Percentiles rank a stretch among this genome's conserved stretches.
Conservation (phyloP, 1,140 invertebrate species). For the Leptopilina boulardi region DNA sequence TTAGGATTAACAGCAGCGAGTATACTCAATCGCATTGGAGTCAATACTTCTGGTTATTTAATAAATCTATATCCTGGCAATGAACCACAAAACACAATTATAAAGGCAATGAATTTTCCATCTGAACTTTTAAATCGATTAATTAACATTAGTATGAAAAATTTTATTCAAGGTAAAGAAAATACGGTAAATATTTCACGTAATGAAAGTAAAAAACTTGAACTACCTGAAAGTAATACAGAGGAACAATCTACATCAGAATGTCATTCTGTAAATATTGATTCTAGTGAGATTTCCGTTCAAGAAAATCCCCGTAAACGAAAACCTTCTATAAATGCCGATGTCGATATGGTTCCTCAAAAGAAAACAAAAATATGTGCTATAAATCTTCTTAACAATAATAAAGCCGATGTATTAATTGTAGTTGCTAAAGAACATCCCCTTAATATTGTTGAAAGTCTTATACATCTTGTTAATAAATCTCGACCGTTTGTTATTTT, state of each 20-base stretch:
- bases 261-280: background rate
- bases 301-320: conserved; percentile 52
- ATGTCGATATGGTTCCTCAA: conserved; percentile 38
- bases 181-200: conserved; percentile 50
- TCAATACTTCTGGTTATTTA: conserved; percentile 78
- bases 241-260: background rate
- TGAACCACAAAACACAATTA: conserved; percentile 84
- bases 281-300: background rate
- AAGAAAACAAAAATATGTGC: conserved; percentile 82
- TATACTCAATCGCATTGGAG: conserved; percentile 85
- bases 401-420: conserved; percentile 86
- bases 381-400: conserved; percentile 74
- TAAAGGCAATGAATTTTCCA: conserved; percentile 87
- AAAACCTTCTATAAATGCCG: conserved; percentile 59
- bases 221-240: background rate
- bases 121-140: conserved; percentile 81
- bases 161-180: conserved; percentile 77
- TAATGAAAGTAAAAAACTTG: conserved; percentile 72
- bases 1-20: conserved; percentile 89
- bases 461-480: conserved; percentile 85
- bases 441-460: conserved; percentile 82
- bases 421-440: conserved; percentile 91
- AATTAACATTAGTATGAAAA: conserved; percentile 84
- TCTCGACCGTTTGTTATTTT: conserved; percentile 92
- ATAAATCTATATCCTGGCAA: conserved; percentile 89